A percentile compares a stretch with the other conserved stretches of the same genome.
phyloP scores from a whole-genome alignment of 2,797 vertebrate species.

The Stomatorhinus walkeri region DNA sequence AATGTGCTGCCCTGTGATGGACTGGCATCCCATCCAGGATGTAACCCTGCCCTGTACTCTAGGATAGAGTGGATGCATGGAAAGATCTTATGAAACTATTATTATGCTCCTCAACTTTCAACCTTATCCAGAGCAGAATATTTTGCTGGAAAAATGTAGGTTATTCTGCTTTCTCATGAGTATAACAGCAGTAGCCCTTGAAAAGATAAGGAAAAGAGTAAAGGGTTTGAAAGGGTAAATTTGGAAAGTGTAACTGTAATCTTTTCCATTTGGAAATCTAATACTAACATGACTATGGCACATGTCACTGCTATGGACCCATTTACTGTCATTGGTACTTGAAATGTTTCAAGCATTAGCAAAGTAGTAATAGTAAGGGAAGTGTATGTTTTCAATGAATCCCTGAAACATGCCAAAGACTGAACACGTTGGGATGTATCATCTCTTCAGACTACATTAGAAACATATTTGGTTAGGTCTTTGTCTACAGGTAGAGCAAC shows the following conservation, averaged over 20 bases:
- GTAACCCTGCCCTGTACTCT: not conserved
- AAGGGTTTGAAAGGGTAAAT: not conserved
- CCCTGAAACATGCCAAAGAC: not conserved
- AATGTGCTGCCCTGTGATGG: not conserved
- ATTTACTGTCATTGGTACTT: not conserved
- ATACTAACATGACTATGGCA: not conserved
- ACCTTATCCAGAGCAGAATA: not conserved
- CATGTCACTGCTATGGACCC: not conserved
- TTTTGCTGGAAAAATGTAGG: not conserved
- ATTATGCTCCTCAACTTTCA: not conserved
- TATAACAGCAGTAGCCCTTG: not conserved
- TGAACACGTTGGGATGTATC: not conserved
- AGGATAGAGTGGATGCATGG: not conserved
- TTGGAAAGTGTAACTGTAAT: not conserved
- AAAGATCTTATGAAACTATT: not conserved
- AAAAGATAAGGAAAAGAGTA: not conserved
- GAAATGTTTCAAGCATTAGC: not conserved
- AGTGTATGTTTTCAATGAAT: not conserved
- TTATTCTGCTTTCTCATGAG: not conserved
- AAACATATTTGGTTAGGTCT: not conserved
- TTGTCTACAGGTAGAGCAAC: not conserved
- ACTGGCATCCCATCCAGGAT: not conserved
- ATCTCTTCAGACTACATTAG: not conserved
- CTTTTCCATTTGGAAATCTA: not conserved
- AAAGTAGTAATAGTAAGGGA: not conserved